Evolutionary conservation across 1,140 invertebrate genomes (phyloP).

Genomic region (Cephus cinctus): DNA sequence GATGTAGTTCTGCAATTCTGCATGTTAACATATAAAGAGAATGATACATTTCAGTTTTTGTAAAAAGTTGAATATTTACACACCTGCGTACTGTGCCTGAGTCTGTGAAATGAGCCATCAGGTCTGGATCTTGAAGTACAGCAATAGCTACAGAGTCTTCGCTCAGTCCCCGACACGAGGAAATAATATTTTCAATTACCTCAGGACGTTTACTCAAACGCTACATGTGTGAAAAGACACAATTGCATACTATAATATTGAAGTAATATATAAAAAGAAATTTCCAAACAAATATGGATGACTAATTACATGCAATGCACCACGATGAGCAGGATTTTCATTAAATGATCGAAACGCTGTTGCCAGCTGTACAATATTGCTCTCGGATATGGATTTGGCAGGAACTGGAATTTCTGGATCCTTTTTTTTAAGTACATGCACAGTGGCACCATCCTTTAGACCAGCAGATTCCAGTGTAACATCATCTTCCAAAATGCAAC

Average conservation of each 20-base stretch:
- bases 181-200: conserved; percentile 59
- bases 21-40: conserved; percentile 16
- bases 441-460: conserved; percentile 55
- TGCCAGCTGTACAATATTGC: conserved; percentile 49
- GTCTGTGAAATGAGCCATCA: conserved; percentile 58
- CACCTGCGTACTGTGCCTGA: conserved; percentile 55
- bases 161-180: conserved; percentile 52
- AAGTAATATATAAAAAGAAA: conserved; percentile 3
- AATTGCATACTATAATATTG: conserved; percentile 10
- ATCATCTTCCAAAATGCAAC: conserved; percentile 56
- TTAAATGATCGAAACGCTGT: conserved; percentile 53
- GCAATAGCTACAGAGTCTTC: conserved; percentile 60
- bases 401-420: conserved; percentile 30
- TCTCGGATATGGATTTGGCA: conserved; percentile 43
- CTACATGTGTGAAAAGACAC: conserved; percentile 34
- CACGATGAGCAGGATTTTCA: conserved; percentile 50
- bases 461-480: conserved; percentile 52
- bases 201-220: conserved; percentile 56
- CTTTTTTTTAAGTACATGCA: conserved; percentile 57
- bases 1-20: conserved; percentile 56
- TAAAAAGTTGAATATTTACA: background rate
- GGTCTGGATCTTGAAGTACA: conserved; percentile 60
- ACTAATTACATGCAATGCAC: conserved; percentile 52
- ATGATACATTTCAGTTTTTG: conserved; percentile 2
- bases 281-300: conserved; percentile 8